Evolutionary conservation across 2,888 invertebrate genomes (phyloP).

Genomic region (Leptothorax acervorum): DNA sequence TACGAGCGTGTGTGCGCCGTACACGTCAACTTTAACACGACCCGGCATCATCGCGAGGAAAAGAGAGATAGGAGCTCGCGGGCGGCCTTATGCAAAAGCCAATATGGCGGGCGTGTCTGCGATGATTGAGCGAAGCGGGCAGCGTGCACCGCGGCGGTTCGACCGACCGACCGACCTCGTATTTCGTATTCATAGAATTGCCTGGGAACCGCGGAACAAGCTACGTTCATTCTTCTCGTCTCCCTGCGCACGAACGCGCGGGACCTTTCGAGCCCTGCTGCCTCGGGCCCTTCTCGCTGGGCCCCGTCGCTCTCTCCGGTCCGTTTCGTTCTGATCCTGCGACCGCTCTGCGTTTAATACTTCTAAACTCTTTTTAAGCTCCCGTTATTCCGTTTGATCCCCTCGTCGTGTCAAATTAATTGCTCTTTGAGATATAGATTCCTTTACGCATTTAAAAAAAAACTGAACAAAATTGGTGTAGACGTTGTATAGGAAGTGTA

Average conservation of each 20-base stretch:
- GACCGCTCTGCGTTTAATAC: constrained; percentile 56
- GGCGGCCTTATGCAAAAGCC: constrained; percentile 79
- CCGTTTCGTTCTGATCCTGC: constrained; percentile 56
- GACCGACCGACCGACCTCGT: constrained; percentile 78
- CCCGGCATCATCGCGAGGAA: constrained; percentile 50
- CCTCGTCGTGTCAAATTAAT: neutral
- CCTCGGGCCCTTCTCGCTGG: constrained; percentile 56
- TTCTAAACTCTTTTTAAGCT: constrained; percentile 29
- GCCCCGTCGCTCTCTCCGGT: constrained; percentile 46
- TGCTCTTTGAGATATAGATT: neutral
- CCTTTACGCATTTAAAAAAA: neutral
- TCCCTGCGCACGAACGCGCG: constrained; percentile 60
- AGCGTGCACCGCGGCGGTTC: constrained; percentile 67
- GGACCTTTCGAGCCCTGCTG: constrained; percentile 66
- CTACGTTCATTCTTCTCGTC: constrained; percentile 60
- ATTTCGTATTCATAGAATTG: constrained; percentile 84
- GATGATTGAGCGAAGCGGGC: constrained; percentile 81
- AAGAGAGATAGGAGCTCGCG: constrained; percentile 61
- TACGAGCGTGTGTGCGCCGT: constrained; percentile 45
- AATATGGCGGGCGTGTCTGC: constrained; percentile 82
- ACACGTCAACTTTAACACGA: constrained; percentile 56
- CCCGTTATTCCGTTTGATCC: neutral
- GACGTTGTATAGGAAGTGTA: neutral
- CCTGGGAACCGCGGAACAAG: constrained; percentile 74
- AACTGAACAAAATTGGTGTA: neutral